Base-by-base conservation (phyloP, 2,797 vertebrate genomes). In the Coendou prehensilis region DNA sequence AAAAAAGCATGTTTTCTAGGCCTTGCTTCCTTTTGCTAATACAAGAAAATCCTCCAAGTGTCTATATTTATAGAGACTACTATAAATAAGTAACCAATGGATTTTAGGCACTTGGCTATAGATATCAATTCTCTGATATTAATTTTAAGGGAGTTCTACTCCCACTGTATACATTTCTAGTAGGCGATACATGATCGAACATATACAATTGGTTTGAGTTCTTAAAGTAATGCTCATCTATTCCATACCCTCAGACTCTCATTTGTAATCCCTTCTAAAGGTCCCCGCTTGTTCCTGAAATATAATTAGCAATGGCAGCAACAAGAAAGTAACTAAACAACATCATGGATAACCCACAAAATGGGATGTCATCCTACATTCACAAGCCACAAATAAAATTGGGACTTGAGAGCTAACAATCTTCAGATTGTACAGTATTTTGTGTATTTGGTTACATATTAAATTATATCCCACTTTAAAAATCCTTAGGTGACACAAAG, bases 41-140 rank as follows among this genome's bases (percentile, higher is more conserved):
- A 76, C 20, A 57, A 86, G 71, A 86, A 83, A 79, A 61, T 56
- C 52, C 41, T 52, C 56, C 10, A 93, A 89, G 76, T 41, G 37
- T 41, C 37, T 41, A 41, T 41, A 41, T 41, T 41, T 41, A 41
- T 41, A 80, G 11, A 86, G 87, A 69, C 71, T 57, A 82, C 52
- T 84, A 50, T 86, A n/a, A 84, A 83, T 61, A 93, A 73, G 75
- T 78, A 96, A 89, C 33, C 37, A 80, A 94, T 15, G 28, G 78
- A 87, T 8, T 79, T 64, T 82, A 82, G n/a, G n/a, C 22, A 28
- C 22, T 81, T 81, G 33, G 54, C n/a, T 81, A 41, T 9, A 59
- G 56, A 17, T 26, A 59, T 45, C 23, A 61, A 61, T 52, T 33
- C 30, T 89, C 45, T 54, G 71, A 80, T 63, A 67, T 33, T 63